Percentiles rank a stretch among this genome's conserved stretches.
phyloP scores from a whole-genome alignment of 2,888 invertebrate species.

The Nowickia ferox region DNA sequence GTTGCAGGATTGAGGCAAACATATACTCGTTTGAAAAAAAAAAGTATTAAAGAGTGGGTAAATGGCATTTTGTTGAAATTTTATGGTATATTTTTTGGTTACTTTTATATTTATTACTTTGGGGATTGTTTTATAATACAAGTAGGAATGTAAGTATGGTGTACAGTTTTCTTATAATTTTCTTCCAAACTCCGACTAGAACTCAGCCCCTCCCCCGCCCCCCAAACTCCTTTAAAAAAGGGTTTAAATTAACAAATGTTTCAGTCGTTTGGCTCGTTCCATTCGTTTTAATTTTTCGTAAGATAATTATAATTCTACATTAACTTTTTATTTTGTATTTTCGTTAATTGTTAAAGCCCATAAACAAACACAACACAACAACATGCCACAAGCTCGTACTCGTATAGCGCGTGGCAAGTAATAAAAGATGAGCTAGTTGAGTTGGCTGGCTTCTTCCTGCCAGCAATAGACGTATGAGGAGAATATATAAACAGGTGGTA shows the following conservation, averaged over 20 bases:
- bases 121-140: slow-evolving; percentile 75
- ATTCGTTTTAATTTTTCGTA: slow-evolving; percentile 54
- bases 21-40: not conserved
- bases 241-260: slow-evolving; percentile 81
- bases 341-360: slow-evolving; percentile 79
- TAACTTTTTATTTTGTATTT: slow-evolving; percentile 77
- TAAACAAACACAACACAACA: slow-evolving; percentile 73
- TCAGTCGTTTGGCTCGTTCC: slow-evolving; percentile 67
- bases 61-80: slow-evolving; percentile 74
- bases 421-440: slow-evolving; percentile 39
- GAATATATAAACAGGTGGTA: slow-evolving; percentile 57
- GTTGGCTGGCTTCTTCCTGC: not conserved
- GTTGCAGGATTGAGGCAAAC: not conserved
- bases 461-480: slow-evolving; percentile 1
- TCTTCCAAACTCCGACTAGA: slow-evolving; percentile 70
- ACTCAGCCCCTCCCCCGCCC: not conserved
- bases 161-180: slow-evolving; percentile 68
- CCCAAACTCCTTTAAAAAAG: slow-evolving; percentile 13
- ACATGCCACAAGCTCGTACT: slow-evolving; percentile 5
- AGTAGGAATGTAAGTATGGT: slow-evolving; percentile 49
- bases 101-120: slow-evolving; percentile 82
- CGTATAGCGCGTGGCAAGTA: not conserved
- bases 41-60: slow-evolving; percentile 37
- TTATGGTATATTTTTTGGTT: slow-evolving; percentile 80
- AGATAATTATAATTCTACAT: slow-evolving; percentile 82